A percentile compares a stretch with the other conserved stretches of the same genome.
Conservation (phyloP, 2,797 vertebrate genomes). For the Oceanodroma leucorhoa region DNA sequence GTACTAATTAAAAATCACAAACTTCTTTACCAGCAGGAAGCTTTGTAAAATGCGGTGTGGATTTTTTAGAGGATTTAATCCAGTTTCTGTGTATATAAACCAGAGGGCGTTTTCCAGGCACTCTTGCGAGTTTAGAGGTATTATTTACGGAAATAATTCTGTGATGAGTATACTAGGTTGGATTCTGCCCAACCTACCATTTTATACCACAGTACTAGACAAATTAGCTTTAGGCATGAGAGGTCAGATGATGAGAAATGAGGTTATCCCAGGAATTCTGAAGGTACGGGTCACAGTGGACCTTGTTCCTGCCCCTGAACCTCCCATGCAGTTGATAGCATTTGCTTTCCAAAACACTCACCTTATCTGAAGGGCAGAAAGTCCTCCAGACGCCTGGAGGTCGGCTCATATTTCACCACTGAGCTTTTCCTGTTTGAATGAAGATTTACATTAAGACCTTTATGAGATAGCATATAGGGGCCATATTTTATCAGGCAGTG, state of each 20-base stretch:
- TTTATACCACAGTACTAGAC: background rate
- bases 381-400: background rate
- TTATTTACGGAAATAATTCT: background rate
- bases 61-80: slow-evolving; percentile 42
- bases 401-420: background rate
- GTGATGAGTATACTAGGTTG: background rate
- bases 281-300: background rate
- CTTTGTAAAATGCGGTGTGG: slow-evolving; percentile 34
- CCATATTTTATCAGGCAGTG: background rate
- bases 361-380: background rate
- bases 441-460: background rate
- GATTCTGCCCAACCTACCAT: background rate
- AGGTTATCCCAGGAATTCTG: background rate
- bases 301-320: background rate
- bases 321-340: background rate
- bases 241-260: background rate
- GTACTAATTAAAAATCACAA: slow-evolving; percentile 68
- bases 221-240: background rate
- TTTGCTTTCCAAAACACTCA: background rate
- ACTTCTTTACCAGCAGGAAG: slow-evolving; percentile 44
- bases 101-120: background rate
- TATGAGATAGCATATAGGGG: background rate
- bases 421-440: background rate
- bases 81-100: background rate
- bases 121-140: background rate